Base-by-base conservation (phyloP, 2,888 invertebrate genomes). In the Actias luna region DNA sequence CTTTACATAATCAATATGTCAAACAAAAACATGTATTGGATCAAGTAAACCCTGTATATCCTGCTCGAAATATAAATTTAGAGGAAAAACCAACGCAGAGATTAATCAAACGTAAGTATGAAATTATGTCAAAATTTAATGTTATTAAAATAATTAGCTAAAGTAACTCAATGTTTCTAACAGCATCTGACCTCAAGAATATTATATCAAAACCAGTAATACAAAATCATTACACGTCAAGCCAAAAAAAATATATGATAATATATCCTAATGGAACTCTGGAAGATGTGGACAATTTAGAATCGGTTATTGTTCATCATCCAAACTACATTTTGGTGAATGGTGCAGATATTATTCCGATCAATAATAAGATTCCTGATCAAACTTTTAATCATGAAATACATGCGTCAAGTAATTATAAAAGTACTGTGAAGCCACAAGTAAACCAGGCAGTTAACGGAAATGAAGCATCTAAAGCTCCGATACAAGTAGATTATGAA, bases 181-280 rank as follows among this genome's bases (percentile, higher is more conserved):
- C 52, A 67, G 52, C 58, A 33, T 39, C 18, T 52, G 60, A 63
- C 31, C 36, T 62, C 36, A 62, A 60, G 7, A 60, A 50, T 35
- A 58, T 29, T 31, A 36, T 61, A 36, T 59, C 59, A 5, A 63
- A 64, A 58, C 61, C 59, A 22, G 61, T 62, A 27, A 63, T 72
- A 63, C 64, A 65, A 63, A 63, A 69, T 27, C 63, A 68, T 55
- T 68, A 70, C 66, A 66, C 67, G 62, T 65, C 64, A 64, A 68
- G 67, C 22, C 61, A 67, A 25, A 79, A 75, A 66, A 74, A 70
- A 22, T 83, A 72, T 65, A 60, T 82, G 50, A 68, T 87, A n/a
- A 63, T 87, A 35, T 74, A 82, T 66, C 68, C 79, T 22, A 74
- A 85, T 69, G 85, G 84, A 50, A 80, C 72, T 25, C 63, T 83